These are phyloP conservation scores for Gobio occitaniae DNA, from an alignment of 2,797 vertebrate species.

Conservation along the genomic window DNA sequence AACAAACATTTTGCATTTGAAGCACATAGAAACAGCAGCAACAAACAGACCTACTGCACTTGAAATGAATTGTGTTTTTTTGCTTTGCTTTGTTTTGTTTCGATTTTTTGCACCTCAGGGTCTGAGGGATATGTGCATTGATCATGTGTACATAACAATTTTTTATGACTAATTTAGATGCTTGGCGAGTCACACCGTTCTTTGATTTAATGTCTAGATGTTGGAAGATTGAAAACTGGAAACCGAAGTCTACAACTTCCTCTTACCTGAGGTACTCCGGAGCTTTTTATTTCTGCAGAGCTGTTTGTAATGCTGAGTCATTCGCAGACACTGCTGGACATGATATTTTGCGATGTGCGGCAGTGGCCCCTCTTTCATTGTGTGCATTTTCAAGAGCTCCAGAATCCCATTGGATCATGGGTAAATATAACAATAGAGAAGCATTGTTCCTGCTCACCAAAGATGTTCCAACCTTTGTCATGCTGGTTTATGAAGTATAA, in stretches of 20 bases:
- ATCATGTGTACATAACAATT: not conserved
- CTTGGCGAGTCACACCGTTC: not conserved
- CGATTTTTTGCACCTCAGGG: not conserved
- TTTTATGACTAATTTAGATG: not conserved
- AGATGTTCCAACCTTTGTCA: conserved; percentile 37
- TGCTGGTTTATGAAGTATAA: not conserved
- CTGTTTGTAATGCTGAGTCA: conserved; percentile 42
- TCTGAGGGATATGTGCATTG: not conserved
- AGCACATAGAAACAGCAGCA: not conserved
- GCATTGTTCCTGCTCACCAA: conserved; percentile 14
- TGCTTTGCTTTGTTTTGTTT: not conserved
- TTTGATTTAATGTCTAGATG: conserved; percentile 70
- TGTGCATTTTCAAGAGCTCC: conserved; percentile 25
- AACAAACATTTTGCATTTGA: not conserved
- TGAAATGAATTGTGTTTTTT: not conserved
- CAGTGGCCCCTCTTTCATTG: conserved; percentile 28
- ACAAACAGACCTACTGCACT: not conserved
- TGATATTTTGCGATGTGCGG: conserved; percentile 11
- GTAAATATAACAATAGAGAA: conserved; percentile 42
- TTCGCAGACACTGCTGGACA: conserved; percentile 18
- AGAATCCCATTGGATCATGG: conserved; percentile 42
- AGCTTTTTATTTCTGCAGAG: conserved; percentile 19
- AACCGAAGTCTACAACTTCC: not conserved
- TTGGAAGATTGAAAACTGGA: conserved; percentile 46
- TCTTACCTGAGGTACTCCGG: not conserved